Base-by-base conservation (phyloP, 1,140 invertebrate genomes). In the Rhynchophorus ferrugineus region DNA sequence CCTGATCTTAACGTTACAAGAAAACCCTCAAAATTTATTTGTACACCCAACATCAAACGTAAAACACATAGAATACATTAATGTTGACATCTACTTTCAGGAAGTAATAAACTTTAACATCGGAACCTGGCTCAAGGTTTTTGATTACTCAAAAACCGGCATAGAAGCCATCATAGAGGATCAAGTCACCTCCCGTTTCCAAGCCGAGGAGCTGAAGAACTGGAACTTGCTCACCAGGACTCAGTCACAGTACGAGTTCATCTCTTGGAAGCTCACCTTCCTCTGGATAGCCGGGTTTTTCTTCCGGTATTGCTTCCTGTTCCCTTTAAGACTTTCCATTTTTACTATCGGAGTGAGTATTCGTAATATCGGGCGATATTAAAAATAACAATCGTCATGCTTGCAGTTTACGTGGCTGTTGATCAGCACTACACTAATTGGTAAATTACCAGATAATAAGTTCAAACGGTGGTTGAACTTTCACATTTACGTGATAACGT, bases 141-240 rank as follows among this genome's bases (percentile, higher is more conserved):
- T 93, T 58, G 87, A 90, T 63, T 90, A 88, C 61, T 78, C 92
- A 14, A 88, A 86, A 72, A 82, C 83, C 8, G 91, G 89, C 9
- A 83, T 93, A 46, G 89, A 92, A 73, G 84, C 91, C n/a, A 95
- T 96, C 50, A 92, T 95, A 37, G 91, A 95, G 69, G 93, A 96
- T 73, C 88, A 95, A 75, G 92, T 96, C 14, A 95, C 92, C 0
- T 91, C 91, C 13, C 78, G 92, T 59, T 96, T 96, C 72, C 86
- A 91, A 70, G 89, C 92, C 3, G 89, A 95, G 73, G 91, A 90
- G 76, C 75, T 89, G 38, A 89, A 89, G 79, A 93, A 89, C 54
- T 96, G 93, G 93, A 96, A 96, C 73, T 77, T 96, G 37, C 73
- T 96, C 29, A 96, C 91, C 0, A 78, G 93, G 60, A 96, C 92